A percentile compares a stretch with the other conserved stretches of the same genome.
Evolutionary conservation across 2,113 vertebrate species (phyloP).

Genomic region (Crocuta crocuta): DNA sequence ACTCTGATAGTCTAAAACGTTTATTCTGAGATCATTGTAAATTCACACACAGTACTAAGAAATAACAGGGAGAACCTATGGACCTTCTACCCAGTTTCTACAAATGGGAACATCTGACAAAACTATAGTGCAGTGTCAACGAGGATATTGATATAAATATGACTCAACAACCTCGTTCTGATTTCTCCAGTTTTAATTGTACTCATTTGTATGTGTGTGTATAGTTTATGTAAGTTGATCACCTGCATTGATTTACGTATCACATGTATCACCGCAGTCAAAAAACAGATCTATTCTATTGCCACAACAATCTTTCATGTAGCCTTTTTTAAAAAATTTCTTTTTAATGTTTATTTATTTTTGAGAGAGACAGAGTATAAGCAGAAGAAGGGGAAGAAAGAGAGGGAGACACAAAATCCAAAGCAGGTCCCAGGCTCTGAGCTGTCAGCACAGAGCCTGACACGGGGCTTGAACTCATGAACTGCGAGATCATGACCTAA

Average conservation of each 20-base stretch:
- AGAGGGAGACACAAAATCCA: too few species aligned
- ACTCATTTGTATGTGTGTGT: background rate
- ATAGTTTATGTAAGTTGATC: background rate
- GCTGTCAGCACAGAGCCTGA: too few species aligned
- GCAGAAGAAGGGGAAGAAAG: too few species aligned
- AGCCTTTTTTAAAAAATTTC: background rate
- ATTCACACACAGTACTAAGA: background rate
- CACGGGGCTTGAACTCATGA: too few species aligned
- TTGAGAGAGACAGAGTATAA: too few species aligned
- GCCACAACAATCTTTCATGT: background rate
- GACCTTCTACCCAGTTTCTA: background rate
- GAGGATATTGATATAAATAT: background rate
- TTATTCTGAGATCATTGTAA: background rate
- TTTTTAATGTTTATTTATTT: too few species aligned
- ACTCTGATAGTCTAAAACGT: background rate
- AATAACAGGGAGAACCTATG: background rate
- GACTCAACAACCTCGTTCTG: background rate
- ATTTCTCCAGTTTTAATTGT: background rate
- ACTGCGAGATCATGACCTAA: too few species aligned
- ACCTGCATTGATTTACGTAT: background rate
- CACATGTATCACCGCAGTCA: background rate
- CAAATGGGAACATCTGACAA: background rate
- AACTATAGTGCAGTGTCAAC: background rate
- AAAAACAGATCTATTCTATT: background rate
- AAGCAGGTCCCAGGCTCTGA: too few species aligned